Conservation (phyloP, 2,797 vertebrate genomes). For the Lates japonicus region DNA sequence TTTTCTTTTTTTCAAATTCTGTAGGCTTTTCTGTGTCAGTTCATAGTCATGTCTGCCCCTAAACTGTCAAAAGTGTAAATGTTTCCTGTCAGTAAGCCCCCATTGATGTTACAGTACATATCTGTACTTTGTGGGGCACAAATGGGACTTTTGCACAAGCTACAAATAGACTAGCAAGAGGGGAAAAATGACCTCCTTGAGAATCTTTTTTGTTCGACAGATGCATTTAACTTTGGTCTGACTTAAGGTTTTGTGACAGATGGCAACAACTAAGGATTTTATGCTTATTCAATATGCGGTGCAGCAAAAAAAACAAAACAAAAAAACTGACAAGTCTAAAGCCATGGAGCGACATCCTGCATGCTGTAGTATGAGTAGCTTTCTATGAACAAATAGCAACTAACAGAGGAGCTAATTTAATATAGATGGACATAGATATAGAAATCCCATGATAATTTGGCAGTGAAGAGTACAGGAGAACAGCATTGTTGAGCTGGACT, state of each 20-base stretch:
- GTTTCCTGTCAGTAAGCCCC: conserved; percentile 19
- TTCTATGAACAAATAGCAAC: neutral
- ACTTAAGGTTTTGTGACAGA: conserved; percentile 21
- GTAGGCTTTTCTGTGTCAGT: conserved; percentile 1
- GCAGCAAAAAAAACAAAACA: neutral
- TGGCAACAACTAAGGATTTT: conserved; percentile 2
- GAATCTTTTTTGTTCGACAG: conserved; percentile 25
- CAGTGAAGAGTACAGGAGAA: neutral
- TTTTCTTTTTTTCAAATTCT: neutral
- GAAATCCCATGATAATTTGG: neutral
- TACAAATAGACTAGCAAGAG: conserved; percentile 24
- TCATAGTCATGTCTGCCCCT: conserved; percentile 12
- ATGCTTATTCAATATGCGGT: neutral
- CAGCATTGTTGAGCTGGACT: conserved; percentile 1
- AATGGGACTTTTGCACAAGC: conserved; percentile 1
- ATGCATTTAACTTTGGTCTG: conserved; percentile 26
- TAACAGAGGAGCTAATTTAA: neutral
- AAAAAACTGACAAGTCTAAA: conserved; percentile 7
- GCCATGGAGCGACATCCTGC: neutral
- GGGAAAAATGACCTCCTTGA: conserved; percentile 26
- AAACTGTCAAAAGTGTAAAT: conserved; percentile 39
- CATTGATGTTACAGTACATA: conserved; percentile 4
- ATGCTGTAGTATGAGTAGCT: neutral
- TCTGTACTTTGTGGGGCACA: conserved; percentile 14
- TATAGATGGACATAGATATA: neutral